A percentile compares a stretch with the other conserved stretches of the same genome.
Evolutionary conservation across 2,888 invertebrate species (phyloP).

Genomic region (Conomelus anceps): DNA sequence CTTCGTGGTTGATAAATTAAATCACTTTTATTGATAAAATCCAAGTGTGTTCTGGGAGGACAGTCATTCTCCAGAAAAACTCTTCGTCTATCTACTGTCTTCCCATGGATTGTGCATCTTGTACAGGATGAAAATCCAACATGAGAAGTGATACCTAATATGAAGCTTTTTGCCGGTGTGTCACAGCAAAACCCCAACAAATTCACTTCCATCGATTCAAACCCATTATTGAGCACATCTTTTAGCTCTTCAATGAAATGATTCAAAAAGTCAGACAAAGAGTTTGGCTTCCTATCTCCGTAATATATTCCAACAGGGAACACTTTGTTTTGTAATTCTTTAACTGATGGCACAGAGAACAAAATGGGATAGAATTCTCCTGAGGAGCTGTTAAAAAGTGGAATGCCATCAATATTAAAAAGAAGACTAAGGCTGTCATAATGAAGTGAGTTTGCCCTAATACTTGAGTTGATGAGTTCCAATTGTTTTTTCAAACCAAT

Average conservation of each 20-base stretch:
- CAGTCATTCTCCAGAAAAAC: constrained; percentile 21
- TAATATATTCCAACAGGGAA: constrained; percentile 22
- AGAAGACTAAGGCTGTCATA: neutral
- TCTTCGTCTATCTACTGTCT: constrained; percentile 1
- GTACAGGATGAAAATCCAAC: constrained; percentile 22
- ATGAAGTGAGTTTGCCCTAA: neutral
- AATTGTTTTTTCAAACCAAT: neutral
- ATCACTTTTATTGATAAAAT: constrained; percentile 17
- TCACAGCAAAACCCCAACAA: constrained; percentile 22
- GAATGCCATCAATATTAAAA: constrained; percentile 17
- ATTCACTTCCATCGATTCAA: neutral
- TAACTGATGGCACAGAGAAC: neutral
- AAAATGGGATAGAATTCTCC: constrained; percentile 18
- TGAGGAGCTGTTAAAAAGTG: constrained; percentile 16
- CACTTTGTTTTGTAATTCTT: constrained; percentile 9
- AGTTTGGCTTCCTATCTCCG: constrained; percentile 16
- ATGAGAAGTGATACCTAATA: constrained; percentile 21
- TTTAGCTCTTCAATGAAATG: constrained; percentile 16
- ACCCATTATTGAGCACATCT: constrained; percentile 6
- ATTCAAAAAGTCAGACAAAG: constrained; percentile 4
- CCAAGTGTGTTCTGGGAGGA: constrained; percentile 18
- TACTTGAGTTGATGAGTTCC: neutral
- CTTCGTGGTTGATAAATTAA: constrained; percentile 10
- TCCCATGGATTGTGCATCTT: constrained; percentile 20
- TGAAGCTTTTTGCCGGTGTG: constrained; percentile 24